These are phyloP conservation scores for Isotomurus palustris DNA, from an alignment of 2,888 invertebrate genomes.

Conservation along the genomic window DNA sequence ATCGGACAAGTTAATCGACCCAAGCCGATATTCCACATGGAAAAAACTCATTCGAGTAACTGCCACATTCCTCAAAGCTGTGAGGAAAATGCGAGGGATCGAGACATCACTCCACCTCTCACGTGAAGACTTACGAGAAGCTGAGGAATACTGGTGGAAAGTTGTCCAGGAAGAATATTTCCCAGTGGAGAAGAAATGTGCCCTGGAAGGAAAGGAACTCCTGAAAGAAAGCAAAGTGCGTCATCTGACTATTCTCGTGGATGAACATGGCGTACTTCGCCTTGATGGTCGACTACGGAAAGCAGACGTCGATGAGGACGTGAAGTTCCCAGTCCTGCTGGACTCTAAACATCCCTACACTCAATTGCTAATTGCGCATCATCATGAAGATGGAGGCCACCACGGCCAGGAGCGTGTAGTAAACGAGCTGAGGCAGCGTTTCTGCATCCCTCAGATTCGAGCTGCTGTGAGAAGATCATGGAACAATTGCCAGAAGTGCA, in stretches of 20 bases:
- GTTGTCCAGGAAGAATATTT: too few relatives aligned
- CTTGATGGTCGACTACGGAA: background rate
- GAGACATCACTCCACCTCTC: too few relatives aligned
- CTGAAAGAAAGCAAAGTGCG: constrained; percentile 27
- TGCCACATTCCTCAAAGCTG: too few relatives aligned
- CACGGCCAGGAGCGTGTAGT: background rate
- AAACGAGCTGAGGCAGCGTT: constrained; percentile 8
- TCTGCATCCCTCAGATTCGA: constrained; percentile 3
- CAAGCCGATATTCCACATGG: background rate
- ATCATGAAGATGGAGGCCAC: background rate
- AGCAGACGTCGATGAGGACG: background rate
- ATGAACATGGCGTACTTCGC: background rate
- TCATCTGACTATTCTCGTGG: background rate
- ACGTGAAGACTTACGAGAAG: too few relatives aligned
- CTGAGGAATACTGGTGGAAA: too few relatives aligned
- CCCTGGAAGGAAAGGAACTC: constrained; percentile 4
- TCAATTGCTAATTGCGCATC: background rate
- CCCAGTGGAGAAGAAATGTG: too few relatives aligned
- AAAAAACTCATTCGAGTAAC: too few relatives aligned
- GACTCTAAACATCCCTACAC: background rate
- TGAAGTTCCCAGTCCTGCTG: background rate
- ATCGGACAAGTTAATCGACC: background rate
- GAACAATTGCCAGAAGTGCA: constrained; percentile 5
- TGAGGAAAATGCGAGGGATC: too few relatives aligned
- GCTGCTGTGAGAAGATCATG: constrained; percentile 5